These are phyloP conservation scores for Boulengeromyrus knoepffleri DNA, from an alignment of 2,113 vertebrate genomes.

Conservation along the genomic window DNA sequence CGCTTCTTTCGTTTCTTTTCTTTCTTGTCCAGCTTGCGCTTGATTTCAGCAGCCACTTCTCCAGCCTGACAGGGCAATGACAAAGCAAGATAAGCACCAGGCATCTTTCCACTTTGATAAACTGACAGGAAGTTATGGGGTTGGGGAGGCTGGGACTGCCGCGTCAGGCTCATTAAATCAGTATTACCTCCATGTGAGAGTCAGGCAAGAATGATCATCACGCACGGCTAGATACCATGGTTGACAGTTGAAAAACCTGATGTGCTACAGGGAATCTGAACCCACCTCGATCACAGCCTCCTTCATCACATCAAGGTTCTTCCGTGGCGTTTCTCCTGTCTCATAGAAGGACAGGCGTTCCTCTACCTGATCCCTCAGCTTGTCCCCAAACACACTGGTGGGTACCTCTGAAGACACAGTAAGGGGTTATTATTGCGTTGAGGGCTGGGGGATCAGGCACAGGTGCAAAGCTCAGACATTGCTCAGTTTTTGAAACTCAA, in stretches of 20 bases:
- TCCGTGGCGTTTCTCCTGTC: conserved; percentile 78
- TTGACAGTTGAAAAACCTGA: fast-evolving
- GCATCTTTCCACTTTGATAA: background rate
- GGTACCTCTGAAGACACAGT: conserved; percentile 68
- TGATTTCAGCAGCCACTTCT: conserved; percentile 70
- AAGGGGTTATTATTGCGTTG: background rate
- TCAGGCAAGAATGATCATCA: conserved; percentile 74
- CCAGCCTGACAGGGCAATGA: conserved; percentile 53
- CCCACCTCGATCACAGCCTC: conserved; percentile 78
- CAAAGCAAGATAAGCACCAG: background rate
- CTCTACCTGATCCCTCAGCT: conserved; percentile 85
- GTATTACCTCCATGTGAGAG: conserved; percentile 64
- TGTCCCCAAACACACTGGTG: conserved; percentile 83
- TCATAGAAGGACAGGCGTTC: conserved; percentile 89
- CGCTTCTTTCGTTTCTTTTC: conserved; percentile 79
- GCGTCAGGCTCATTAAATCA: conserved; percentile 99
- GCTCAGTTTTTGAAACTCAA: conserved; percentile 78
- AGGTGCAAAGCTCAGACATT: conserved; percentile 30
- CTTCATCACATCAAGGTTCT: conserved; percentile 92
- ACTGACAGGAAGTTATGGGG: background rate
- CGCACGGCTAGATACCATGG: conserved; percentile 45
- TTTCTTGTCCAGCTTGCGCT: conserved; percentile 75
- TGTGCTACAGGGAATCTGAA: background rate
- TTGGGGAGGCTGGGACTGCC: conserved; percentile 16
- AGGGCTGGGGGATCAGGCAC: background rate